Base-by-base conservation (phyloP, 2,797 vertebrate species). In the Pangasius larnaudii region DNA sequence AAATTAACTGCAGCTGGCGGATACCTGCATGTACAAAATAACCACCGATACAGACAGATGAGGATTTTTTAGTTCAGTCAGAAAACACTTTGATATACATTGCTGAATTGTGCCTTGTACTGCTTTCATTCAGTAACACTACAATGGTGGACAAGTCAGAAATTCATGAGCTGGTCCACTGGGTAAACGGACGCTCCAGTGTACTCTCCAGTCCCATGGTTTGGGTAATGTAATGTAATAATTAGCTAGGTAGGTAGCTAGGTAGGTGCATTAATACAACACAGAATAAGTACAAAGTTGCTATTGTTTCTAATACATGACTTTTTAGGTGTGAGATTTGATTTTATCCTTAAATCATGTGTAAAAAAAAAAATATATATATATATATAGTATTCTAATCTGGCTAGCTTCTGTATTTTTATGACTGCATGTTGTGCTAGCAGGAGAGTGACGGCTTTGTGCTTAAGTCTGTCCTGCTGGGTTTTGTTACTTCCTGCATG, bases 1-100 rank as follows among this genome's bases (percentile, higher is more conserved):
- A 94, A 88, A 99, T 95, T 90, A 99, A 89, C 94, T 99, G 98
- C 83, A 99, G 95, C 94, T 99, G 98, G 78, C 98, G 97, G 91
- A 99, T 99, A 92, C 98, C 98, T 99, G 90, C 1, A 92, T 0
- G 89, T 19, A 18, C 27, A 89, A 67, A 75, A 58, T 0, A 46
- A 82, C 13, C 19, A 59, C 78, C 7, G 3, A 46, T 8, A 59
- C 22, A 82, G 13, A 63, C 74, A 51, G 74, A 46, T 3, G 10
- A 74, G 30, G 24, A 27, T 59, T 59, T 61, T 27, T 42, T 7
- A 42, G 6, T 42, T 27, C 59, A 3, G 13, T 30, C 2, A 67
- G 13, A 67, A 67, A 67, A 65, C 11, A 77, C 11, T 51, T 0
- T 16, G 14, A 77, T 16, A 30, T 51, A 71, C 3, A 16, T 27